These are phyloP conservation scores for Andrena flavipes DNA, from an alignment of 2,888 invertebrate genomes.

Conservation along the genomic window DNA sequence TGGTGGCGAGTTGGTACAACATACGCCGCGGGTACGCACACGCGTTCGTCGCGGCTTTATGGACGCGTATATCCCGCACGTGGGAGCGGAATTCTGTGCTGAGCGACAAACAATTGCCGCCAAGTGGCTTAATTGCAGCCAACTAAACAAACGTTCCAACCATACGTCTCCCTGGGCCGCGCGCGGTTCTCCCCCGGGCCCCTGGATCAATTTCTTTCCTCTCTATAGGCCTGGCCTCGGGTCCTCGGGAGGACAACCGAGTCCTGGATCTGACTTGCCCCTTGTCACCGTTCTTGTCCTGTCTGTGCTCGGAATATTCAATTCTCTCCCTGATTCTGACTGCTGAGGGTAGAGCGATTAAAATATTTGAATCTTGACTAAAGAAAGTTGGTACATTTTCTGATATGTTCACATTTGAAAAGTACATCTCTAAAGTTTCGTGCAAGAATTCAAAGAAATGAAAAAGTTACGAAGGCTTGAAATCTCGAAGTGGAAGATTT, in stretches of 20 bases:
- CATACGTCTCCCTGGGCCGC: constrained; percentile 69
- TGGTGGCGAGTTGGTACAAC: constrained; percentile 77
- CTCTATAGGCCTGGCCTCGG: constrained; percentile 53
- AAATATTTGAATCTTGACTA: too few relatives aligned
- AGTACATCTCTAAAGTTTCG: too few relatives aligned
- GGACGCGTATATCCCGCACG: constrained; percentile 66
- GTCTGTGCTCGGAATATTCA: neutral
- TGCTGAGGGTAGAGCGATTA: too few relatives aligned
- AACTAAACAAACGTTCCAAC: constrained; percentile 84
- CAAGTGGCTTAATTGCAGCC: constrained; percentile 85
- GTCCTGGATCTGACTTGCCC: neutral
- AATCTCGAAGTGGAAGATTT: too few relatives aligned
- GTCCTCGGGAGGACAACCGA: constrained; percentile 17
- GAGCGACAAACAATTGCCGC: constrained; percentile 85
- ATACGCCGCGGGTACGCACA: constrained; percentile 53
- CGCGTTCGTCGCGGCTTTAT: constrained; percentile 53
- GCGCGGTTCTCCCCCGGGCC: constrained; percentile 20
- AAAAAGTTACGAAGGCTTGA: too few relatives aligned
- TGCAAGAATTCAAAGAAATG: too few relatives aligned
- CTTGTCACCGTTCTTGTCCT: neutral
- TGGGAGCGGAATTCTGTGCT: constrained; percentile 84
- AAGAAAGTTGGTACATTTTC: too few relatives aligned
- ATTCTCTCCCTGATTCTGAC: neutral
- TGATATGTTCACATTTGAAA: too few relatives aligned
- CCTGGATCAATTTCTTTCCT: constrained; percentile 43